Conservation (phyloP, 2,888 invertebrate genomes). For the Eupithecia insigniata region DNA sequence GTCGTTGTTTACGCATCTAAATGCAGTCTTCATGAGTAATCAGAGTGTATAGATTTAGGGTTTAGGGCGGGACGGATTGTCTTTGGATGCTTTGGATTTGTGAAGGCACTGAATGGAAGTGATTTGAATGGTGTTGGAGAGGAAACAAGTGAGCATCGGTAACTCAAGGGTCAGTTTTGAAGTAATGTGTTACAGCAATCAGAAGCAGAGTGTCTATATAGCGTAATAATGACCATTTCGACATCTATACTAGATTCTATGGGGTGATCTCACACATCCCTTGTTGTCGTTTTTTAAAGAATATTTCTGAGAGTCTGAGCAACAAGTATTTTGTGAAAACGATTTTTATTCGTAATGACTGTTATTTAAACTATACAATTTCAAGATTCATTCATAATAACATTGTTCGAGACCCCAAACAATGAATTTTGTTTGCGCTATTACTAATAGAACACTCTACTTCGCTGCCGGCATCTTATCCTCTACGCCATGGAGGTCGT, state of each 20-base stretch:
- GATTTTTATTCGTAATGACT: background rate
- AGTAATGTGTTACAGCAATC: background rate
- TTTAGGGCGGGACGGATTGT: slow-evolving; percentile 42
- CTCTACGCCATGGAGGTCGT: background rate
- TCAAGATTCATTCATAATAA: too few relatives aligned
- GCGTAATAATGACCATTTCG: too few relatives aligned
- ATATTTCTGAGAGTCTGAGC: background rate
- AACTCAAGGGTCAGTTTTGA: background rate
- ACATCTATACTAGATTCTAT: too few relatives aligned
- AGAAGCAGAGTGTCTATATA: too few relatives aligned
- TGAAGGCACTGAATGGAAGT: slow-evolving; percentile 15
- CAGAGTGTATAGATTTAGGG: slow-evolving; percentile 49
- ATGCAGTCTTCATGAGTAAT: slow-evolving; percentile 60
- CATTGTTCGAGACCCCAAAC: too few relatives aligned
- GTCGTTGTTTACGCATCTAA: slow-evolving; percentile 62
- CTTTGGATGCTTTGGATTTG: slow-evolving; percentile 26
- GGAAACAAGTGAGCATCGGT: background rate
- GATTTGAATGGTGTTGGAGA: slow-evolving; percentile 12
- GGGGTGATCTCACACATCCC: too few relatives aligned
- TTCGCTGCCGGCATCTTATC: background rate
- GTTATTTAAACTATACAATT: too few relatives aligned
- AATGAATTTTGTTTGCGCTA: too few relatives aligned
- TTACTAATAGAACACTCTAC: background rate
- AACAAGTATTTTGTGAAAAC: background rate
- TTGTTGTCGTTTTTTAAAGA: too few relatives aligned